Evolutionary conservation across 2,113 vertebrate genomes (phyloP).

Genomic region (Merops nubicus): DNA sequence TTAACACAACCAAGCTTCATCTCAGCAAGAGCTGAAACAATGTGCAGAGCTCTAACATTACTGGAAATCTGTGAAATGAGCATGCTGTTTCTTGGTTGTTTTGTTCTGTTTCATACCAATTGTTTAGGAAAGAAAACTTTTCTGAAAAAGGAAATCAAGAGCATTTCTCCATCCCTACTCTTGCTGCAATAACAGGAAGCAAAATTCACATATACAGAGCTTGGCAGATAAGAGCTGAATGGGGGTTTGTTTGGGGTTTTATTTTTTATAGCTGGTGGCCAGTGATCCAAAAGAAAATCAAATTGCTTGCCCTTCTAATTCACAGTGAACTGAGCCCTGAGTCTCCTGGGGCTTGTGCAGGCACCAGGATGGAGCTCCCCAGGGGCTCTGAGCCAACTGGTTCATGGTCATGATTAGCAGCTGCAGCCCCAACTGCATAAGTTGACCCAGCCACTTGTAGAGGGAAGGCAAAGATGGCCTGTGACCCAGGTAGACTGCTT

Average conservation of each 20-base stretch:
- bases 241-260: conserved; percentile 62
- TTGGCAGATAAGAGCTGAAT: conserved; percentile 80
- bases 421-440: background rate
- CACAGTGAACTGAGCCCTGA: background rate
- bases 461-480: background rate
- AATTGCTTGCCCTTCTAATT: conserved; percentile 30
- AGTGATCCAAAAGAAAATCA: conserved; percentile 57
- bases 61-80: conserved; percentile 77
- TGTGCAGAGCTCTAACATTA: conserved; percentile 63
- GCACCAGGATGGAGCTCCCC: background rate
- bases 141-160: conserved; percentile 79
- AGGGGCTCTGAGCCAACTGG: background rate
- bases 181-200: conserved; percentile 83
- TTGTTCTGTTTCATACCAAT: conserved; percentile 78
- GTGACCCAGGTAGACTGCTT: too few relatives aligned
- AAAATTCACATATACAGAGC: conserved; percentile 77
- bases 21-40: conserved; percentile 69
- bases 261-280: conserved; percentile 60
- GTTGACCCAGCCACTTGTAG: accelerated
- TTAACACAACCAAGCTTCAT: conserved; percentile 55
- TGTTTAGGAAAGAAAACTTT: conserved; percentile 80
- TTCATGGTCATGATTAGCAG: background rate
- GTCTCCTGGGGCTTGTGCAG: background rate
- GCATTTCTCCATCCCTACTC: conserved; percentile 72
- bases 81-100: conserved; percentile 67